phyloP scores from a whole-genome alignment of 2,113 vertebrate species.

The Anser cygnoides region DNA sequence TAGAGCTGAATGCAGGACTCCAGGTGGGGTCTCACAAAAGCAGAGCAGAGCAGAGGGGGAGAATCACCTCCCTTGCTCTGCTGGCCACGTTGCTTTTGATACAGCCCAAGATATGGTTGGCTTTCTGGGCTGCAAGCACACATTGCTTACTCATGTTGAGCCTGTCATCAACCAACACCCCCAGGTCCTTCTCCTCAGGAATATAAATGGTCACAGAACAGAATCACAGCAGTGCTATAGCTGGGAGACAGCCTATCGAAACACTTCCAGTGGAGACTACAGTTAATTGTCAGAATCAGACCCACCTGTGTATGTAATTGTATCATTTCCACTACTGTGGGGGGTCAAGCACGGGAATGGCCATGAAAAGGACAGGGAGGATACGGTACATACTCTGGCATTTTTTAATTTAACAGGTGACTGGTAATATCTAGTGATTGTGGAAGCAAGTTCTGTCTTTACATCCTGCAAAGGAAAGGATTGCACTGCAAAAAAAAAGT shows the following conservation, averaged over 20 bases:
- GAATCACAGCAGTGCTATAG: neutral
- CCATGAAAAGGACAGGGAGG: neutral
- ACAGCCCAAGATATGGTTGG: no score
- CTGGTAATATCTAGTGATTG: neutral
- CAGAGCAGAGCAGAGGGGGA: no score
- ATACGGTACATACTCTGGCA: neutral
- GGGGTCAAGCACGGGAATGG: neutral
- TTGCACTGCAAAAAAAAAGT: neutral
- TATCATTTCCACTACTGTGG: rapidly evolving
- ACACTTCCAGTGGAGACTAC: rapidly evolving
- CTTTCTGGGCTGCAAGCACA: no score
- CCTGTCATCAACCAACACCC: no score
- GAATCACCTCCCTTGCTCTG: no score
- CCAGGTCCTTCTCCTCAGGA: no score
- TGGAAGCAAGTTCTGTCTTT: neutral
- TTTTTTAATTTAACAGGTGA: neutral
- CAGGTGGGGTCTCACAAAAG: no score
- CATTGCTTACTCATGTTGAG: no score
- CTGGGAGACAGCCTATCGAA: neutral
- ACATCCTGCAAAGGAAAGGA: neutral
- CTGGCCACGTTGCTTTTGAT: no score
- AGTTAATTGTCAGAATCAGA: neutral
- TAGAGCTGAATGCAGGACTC: no score
- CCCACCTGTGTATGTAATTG: neutral
- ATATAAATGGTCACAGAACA: neutral